Evolutionary conservation across 2,797 vertebrate genomes (phyloP).

Genomic region (Otolemur crassicaudatus): DNA sequence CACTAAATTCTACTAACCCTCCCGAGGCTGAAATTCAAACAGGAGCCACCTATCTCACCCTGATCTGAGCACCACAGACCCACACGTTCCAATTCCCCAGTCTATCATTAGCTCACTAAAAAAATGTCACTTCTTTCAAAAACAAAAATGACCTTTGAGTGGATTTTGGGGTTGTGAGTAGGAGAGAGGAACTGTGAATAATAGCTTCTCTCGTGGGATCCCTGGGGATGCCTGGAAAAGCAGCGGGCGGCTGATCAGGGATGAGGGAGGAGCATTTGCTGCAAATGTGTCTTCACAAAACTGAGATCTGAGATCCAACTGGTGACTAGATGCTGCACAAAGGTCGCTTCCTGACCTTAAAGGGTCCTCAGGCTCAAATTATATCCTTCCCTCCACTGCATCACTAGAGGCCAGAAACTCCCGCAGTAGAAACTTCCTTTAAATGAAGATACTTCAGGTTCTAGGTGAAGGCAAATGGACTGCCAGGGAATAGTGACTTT

Average conservation of each 20-base stretch:
- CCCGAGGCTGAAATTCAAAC: not conserved
- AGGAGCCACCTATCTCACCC: not conserved
- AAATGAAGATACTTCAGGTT: not conserved
- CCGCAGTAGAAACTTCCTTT: not conserved
- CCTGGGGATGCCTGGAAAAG: not conserved
- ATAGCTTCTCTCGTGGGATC: too few relatives aligned
- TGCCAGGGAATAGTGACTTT: not conserved
- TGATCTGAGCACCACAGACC: not conserved
- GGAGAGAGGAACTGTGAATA: not conserved
- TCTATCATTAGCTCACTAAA: not conserved
- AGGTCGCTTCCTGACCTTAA: not conserved
- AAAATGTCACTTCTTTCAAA: not conserved
- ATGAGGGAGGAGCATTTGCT: fast-evolving
- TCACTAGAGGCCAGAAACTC: not conserved
- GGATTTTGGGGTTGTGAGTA: not conserved
- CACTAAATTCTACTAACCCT: not conserved
- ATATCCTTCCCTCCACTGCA: not conserved
- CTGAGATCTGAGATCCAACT: fast-evolving
- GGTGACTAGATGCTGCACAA: fast-evolving
- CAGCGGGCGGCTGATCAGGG: not conserved
- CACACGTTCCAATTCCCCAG: not conserved
- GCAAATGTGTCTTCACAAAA: not conserved
- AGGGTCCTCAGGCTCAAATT: not conserved
- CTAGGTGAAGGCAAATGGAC: not conserved
- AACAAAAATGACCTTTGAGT: not conserved